Conservation (phyloP, 2,113 vertebrate genomes). For the Porphyrio hochstetteri region DNA sequence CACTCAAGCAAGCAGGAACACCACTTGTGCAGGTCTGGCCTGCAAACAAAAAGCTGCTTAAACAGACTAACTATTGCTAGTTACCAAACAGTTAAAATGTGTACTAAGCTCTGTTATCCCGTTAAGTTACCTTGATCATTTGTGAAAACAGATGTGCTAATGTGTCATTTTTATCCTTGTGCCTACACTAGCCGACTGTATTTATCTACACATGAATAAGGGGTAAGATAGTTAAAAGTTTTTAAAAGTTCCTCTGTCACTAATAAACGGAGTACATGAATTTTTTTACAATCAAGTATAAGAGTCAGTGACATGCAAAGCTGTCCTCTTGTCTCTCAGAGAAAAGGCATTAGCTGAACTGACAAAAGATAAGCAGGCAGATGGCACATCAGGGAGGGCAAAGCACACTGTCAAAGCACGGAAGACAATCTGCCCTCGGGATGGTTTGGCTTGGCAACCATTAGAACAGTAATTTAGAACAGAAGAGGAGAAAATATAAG, state of each 20-base stretch:
- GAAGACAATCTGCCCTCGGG: conserved; percentile 3
- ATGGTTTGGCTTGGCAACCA: background rate
- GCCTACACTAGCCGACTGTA: background rate
- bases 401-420: background rate
- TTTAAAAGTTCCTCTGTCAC: background rate
- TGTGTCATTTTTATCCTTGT: background rate
- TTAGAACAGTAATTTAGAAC: background rate
- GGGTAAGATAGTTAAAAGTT: background rate
- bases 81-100: background rate
- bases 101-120: background rate
- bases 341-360: conserved; percentile 2
- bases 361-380: conserved; percentile 30
- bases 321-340: conserved; percentile 8
- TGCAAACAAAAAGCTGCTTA: background rate
- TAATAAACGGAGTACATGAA: background rate
- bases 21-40: background rate
- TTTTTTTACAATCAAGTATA: background rate
- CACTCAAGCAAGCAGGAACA: background rate
- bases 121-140: background rate
- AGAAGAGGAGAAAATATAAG: background rate
- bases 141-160: background rate
- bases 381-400: conserved; percentile 28
- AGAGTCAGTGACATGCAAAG: background rate
- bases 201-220: background rate
- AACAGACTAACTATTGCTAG: background rate